Evolutionary conservation across 2,113 vertebrate species (phyloP).

Genomic region (Brachyistius frenatus): DNA sequence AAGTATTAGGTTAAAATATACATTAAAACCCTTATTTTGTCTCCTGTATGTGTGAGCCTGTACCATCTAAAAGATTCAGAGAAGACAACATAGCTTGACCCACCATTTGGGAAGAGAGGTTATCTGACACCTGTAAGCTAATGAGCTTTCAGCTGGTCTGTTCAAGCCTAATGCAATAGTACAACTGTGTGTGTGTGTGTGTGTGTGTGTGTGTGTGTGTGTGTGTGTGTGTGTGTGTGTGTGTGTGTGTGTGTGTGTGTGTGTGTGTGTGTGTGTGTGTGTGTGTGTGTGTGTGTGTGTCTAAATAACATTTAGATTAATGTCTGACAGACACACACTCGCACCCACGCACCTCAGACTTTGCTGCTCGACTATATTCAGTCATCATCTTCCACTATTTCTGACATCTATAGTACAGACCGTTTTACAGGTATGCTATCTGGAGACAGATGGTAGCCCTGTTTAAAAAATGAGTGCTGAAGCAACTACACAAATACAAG

Average conservation of each 20-base stretch:
- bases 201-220: background rate
- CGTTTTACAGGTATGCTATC: conserved; percentile 49
- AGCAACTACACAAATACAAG: conserved; percentile 62
- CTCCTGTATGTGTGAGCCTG: background rate
- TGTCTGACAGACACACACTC: background rate
- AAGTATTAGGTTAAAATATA: background rate
- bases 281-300: too few species aligned
- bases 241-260: background rate
- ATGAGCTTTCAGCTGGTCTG: conserved; percentile 49
- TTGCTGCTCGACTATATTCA: background rate
- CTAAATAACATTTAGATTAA: background rate
- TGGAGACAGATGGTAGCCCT: conserved; percentile 69
- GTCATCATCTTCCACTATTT: conserved; percentile 6
- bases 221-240: too few species aligned
- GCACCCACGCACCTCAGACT: background rate
- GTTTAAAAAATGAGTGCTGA: conserved; percentile 47
- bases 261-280: background rate
- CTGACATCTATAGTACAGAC: conserved; percentile 22
- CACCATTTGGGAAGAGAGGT: conserved; percentile 44
- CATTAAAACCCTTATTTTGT: background rate
- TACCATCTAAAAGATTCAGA: conserved; percentile 24
- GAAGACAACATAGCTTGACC: conserved; percentile 26
- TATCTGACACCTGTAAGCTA: conserved; percentile 66
- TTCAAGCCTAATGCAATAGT: conserved; percentile 56
- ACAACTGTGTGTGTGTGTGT: background rate